Conservation (phyloP, 1,140 invertebrate species). For the Drosophila saltans region DNA sequence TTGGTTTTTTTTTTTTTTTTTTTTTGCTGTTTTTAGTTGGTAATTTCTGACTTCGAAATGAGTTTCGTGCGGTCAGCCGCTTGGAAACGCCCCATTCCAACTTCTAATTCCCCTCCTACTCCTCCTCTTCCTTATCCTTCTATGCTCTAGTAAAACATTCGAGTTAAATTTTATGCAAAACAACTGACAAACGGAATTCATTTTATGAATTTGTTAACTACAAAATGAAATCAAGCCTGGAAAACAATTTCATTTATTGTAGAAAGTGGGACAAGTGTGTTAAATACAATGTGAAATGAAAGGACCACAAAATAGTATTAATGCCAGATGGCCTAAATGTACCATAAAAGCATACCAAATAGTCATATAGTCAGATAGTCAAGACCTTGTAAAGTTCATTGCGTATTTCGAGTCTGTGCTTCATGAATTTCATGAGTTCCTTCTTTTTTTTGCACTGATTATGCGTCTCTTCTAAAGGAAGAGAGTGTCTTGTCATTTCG, state of each 20-base stretch:
- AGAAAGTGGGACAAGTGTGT: conserved; percentile 27
- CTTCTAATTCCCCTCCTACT: too few relatives aligned
- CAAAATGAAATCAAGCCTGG: conserved; percentile 70
- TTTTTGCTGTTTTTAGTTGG: conserved; percentile 19
- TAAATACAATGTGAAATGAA: conserved; percentile 27
- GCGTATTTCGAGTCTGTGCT: conserved; percentile 32
- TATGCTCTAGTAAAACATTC: neutral
- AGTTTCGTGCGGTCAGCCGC: conserved; percentile 70
- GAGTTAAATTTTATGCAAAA: conserved; percentile 47
- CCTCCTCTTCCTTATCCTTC: too few relatives aligned
- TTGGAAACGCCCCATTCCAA: conserved; percentile 43
- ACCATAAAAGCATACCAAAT: conserved; percentile 20
- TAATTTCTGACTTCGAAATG: conserved; percentile 70
- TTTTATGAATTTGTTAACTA: conserved; percentile 77
- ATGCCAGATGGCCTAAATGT: conserved; percentile 33
- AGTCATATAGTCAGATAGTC: neutral
- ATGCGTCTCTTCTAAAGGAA: conserved; percentile 50
- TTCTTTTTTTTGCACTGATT: conserved; percentile 47
- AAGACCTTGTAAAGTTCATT: conserved; percentile 35
- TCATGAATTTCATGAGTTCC: conserved; percentile 69
- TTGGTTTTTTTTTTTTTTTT: neutral
- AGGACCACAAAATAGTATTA: conserved; percentile 13
- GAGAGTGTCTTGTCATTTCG: conserved; percentile 1
- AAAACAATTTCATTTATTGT: conserved; percentile 47
- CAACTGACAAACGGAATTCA: conserved; percentile 51